phyloP scores from a whole-genome alignment of 2,113 vertebrate genomes.

The Indicator maculatus region DNA sequence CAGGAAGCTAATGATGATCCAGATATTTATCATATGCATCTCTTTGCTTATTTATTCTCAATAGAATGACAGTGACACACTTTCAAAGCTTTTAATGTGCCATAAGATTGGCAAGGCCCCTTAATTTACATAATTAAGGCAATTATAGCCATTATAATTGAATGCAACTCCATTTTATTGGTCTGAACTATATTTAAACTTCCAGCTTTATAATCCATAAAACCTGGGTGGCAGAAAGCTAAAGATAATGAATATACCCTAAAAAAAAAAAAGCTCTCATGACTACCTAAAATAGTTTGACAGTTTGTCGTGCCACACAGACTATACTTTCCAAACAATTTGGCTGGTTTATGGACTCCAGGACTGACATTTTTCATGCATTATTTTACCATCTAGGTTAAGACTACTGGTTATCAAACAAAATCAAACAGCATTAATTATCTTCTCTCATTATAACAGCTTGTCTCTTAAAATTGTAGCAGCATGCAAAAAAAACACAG shows the following conservation, averaged over 20 bases:
- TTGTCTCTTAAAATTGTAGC: background rate
- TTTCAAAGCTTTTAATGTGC: slow-evolving; percentile 52
- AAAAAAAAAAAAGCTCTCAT: background rate
- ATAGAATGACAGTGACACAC: background rate
- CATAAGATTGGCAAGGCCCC: background rate
- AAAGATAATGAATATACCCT: background rate
- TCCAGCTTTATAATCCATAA: slow-evolving; percentile 4
- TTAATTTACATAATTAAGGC: slow-evolving; percentile 52
- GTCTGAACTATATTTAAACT: slow-evolving; percentile 29
- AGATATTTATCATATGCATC: slow-evolving; percentile 6
- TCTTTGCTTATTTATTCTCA: slow-evolving; percentile 24
- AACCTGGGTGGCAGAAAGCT: background rate
- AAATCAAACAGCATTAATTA: background rate
- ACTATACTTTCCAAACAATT: background rate
- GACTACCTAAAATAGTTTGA: background rate
- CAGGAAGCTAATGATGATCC: slow-evolving; percentile 15
- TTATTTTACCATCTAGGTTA: background rate
- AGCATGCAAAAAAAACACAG: background rate
- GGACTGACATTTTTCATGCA: background rate
- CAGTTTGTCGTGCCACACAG: background rate
- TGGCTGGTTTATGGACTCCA: background rate
- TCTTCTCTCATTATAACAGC: background rate
- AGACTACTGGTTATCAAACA: background rate
- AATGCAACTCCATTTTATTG: slow-evolving; percentile 42
- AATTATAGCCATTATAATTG: slow-evolving; percentile 9